These are phyloP conservation scores for Avahi laniger DNA, from an alignment of 2,797 vertebrate species.

Conservation along the genomic window DNA sequence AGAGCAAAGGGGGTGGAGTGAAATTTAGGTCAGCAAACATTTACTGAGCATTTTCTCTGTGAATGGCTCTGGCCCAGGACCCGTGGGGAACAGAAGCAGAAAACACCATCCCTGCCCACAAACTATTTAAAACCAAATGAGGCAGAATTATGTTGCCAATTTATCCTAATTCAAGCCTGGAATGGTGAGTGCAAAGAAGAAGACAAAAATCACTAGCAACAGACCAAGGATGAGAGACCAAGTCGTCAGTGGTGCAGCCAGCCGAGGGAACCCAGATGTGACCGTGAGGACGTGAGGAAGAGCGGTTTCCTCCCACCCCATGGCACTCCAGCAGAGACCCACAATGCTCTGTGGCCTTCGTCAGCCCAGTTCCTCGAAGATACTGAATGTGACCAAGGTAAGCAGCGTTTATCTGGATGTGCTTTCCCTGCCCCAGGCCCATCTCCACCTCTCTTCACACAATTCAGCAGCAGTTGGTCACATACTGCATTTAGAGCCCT, in stretches of 20 bases:
- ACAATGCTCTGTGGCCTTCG: background rate
- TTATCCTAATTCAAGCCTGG: background rate
- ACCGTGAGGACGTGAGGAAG: background rate
- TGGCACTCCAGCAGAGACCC: background rate
- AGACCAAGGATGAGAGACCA: background rate
- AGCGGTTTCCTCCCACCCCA: background rate
- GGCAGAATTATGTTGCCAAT: background rate
- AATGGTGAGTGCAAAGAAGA: background rate
- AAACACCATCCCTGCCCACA: background rate
- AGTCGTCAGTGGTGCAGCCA: background rate
- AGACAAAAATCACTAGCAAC: background rate
- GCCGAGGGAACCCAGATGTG: background rate
- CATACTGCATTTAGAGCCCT: background rate
- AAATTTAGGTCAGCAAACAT: background rate
- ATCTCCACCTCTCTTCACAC: background rate
- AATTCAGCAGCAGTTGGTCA: background rate
- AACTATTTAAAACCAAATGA: conserved; percentile 25
- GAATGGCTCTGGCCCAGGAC: background rate
- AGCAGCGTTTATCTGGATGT: background rate
- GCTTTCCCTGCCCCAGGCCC: background rate
- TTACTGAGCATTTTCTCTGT: background rate
- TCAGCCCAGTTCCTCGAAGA: background rate
- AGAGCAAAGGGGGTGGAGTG: background rate
- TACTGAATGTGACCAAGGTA: background rate
- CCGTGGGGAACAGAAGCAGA: background rate